Evolutionary conservation across 1,140 invertebrate genomes (phyloP).

Genomic region (Ips nitidus): DNA sequence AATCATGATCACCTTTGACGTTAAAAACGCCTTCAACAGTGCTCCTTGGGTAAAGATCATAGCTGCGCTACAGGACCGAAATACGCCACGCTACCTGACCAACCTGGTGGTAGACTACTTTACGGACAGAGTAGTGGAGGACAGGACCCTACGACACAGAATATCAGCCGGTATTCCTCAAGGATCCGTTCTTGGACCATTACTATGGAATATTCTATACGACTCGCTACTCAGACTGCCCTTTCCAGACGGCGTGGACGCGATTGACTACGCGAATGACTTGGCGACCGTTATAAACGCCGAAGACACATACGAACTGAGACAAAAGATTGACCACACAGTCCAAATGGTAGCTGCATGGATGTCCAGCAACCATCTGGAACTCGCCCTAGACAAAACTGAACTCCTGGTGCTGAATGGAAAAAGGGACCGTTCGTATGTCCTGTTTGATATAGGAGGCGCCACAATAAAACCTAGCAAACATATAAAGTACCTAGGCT

Average conservation of each 20-base stretch:
- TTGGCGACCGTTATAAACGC: slow-evolving; percentile 32
- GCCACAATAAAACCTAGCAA: too few relatives aligned
- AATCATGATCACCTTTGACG: background rate
- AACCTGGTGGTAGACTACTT: background rate
- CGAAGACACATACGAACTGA: background rate
- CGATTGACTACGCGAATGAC: slow-evolving; percentile 46
- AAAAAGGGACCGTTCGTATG: background rate
- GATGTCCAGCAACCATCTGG: background rate
- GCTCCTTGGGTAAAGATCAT: background rate
- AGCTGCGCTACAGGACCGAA: background rate
- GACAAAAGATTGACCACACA: background rate
- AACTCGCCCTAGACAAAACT: too few relatives aligned
- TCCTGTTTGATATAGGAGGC: too few relatives aligned
- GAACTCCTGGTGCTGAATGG: background rate
- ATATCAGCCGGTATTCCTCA: slow-evolving; percentile 39
- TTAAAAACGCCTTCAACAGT: too few relatives aligned
- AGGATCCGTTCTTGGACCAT: slow-evolving; percentile 44
- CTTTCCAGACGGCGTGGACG: slow-evolving; percentile 26
- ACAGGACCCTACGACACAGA: background rate
- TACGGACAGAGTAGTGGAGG: background rate
- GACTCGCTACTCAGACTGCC: slow-evolving; percentile 41
- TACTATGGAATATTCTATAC: slow-evolving; percentile 47
- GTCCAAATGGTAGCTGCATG: background rate
- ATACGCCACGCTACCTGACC: background rate
- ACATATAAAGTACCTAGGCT: background rate